Evolutionary conservation across 2,888 invertebrate genomes (phyloP).

Genomic region (Eugnorisma glareosa): DNA sequence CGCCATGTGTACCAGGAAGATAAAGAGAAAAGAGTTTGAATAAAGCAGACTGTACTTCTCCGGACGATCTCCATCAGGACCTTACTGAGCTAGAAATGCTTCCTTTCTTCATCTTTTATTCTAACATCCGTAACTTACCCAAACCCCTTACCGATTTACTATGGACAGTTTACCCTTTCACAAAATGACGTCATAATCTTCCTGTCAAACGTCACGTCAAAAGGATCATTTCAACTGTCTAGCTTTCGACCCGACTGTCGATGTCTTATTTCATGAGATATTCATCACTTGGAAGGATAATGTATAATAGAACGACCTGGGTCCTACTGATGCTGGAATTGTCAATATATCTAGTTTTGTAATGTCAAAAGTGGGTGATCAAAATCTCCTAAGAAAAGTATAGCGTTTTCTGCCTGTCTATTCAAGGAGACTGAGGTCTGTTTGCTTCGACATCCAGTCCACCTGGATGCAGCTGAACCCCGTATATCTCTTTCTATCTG

Average conservation of each 20-base stretch:
- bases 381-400: background rate
- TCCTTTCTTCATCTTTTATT: background rate
- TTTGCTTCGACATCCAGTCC: too few relatives aligned
- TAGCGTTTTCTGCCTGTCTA: background rate
- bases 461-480: too few relatives aligned
- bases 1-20: too few relatives aligned
- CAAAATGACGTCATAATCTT: background rate
- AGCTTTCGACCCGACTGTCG: background rate
- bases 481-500: background rate
- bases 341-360: background rate
- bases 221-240: slow-evolving; percentile 2
- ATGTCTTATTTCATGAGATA: slow-evolving; percentile 2
- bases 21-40: too few relatives aligned
- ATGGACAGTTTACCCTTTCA: background rate
- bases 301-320: background rate
- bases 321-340: background rate
- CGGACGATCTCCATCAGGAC: background rate
- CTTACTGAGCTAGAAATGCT: background rate
- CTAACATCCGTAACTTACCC: background rate
- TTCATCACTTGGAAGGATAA: background rate
- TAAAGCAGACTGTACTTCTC: too few relatives aligned
- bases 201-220: slow-evolving; percentile 9
- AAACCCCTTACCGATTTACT: background rate
- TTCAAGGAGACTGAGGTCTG: too few relatives aligned
- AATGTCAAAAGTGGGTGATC: too few relatives aligned